Conservation (phyloP, 2,888 invertebrate species). For the Mycalesis mineus region DNA sequence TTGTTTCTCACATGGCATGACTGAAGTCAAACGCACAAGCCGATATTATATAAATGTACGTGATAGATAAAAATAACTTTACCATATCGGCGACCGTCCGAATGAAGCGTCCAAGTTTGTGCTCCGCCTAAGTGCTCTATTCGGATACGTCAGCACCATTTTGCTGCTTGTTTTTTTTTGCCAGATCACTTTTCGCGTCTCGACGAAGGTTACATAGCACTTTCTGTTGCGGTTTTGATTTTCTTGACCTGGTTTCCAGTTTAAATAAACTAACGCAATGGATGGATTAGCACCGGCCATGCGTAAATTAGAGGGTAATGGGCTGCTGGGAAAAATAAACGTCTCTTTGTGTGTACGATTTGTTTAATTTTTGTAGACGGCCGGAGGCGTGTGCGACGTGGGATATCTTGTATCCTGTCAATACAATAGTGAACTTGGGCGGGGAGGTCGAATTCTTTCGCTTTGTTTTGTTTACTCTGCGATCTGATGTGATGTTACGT, state of each 20-base stretch:
- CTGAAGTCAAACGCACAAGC: too few species aligned
- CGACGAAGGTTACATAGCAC: slow-evolving; percentile 50
- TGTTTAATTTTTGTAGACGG: slow-evolving; percentile 8
- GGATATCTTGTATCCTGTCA: slow-evolving; percentile 8
- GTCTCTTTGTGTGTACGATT: slow-evolving; percentile 15
- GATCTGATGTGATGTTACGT: not conserved
- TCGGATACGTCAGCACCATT: slow-evolving; percentile 24
- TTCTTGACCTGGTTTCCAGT: slow-evolving; percentile 69
- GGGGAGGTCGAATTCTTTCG: slow-evolving; percentile 9
- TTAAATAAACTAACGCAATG: slow-evolving; percentile 61
- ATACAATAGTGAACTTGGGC: slow-evolving; percentile 9
- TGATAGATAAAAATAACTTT: too few species aligned
- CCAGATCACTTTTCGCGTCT: slow-evolving; percentile 30
- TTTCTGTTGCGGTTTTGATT: slow-evolving; percentile 61
- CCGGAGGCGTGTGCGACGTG: not conserved
- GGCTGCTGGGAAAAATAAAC: slow-evolving; percentile 22
- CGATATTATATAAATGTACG: too few species aligned
- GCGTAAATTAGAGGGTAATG: slow-evolving; percentile 41
- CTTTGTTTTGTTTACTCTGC: not conserved
- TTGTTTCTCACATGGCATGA: too few species aligned
- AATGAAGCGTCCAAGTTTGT: not conserved
- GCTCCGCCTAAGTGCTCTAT: slow-evolving; percentile 22
- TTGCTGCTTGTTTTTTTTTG: slow-evolving; percentile 20
- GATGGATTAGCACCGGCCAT: slow-evolving; percentile 56
- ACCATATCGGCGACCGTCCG: not conserved